Percentiles rank a stretch among this genome's conserved stretches.
Evolutionary conservation across 2,797 vertebrate genomes (phyloP).

Genomic region (Chaetophractus vellerosus): DNA sequence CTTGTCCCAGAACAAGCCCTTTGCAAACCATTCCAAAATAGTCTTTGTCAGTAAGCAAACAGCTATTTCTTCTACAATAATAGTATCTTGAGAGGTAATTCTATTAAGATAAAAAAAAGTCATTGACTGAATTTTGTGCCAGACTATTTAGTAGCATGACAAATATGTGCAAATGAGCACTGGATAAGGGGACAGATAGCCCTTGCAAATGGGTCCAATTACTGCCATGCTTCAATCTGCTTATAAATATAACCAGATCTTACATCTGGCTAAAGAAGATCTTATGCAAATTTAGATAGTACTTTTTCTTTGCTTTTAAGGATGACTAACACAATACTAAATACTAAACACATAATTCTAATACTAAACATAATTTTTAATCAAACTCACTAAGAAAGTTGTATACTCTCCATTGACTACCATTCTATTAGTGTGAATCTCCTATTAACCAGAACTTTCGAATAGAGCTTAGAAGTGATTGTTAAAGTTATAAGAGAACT

Average conservation of each 20-base stretch:
- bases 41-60: neutral
- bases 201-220: neutral
- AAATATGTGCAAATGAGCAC: neutral
- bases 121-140: neutral
- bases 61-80: neutral
- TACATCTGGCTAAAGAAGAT: neutral
- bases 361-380: conserved; percentile 53
- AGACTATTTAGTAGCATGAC: neutral
- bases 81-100: neutral
- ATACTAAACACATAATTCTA: neutral
- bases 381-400: conserved; percentile 35
- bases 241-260: neutral
- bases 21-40: neutral
- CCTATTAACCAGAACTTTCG: neutral
- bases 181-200: neutral
- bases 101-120: conserved; percentile 20
- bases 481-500: neutral
- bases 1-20: neutral
- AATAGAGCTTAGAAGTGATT: conserved; percentile 16
- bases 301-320: conserved; percentile 17
- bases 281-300: neutral
- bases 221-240: neutral
- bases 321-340: neutral
- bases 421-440: neutral
- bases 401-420: neutral